Evolutionary conservation across 2,797 vertebrate genomes (phyloP), one percentile per base, ranked within the genome.

Genomic region (Propithecus perrieri): DNA sequence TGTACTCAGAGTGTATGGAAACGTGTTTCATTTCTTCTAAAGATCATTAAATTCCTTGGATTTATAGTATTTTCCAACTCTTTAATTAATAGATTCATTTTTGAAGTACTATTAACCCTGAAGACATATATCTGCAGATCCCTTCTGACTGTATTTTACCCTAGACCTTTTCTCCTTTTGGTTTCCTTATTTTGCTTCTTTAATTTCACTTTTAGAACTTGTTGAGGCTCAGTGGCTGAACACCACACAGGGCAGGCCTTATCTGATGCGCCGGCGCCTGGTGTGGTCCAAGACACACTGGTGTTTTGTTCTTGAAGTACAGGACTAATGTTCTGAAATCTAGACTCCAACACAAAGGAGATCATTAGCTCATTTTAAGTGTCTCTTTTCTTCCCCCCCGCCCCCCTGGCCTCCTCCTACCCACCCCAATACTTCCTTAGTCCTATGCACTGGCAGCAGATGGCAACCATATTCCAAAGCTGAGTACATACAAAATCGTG

Each of bases 221-320:
- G 61, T 93, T 43, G 61, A 97, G 86, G 83, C 93, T 88, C 15
- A 0, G 89, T 72, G 80, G 48, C 97, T 83, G 85, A 95, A 85
- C 57, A 69, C 80, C 76, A 72, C 94, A 96, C 89, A 83, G 96
- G 2, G 0, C 30, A 55, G 89, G 72, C 59, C 93, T 98, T 98
- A 98, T 97, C 97, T 97, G 97, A 98, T 97, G 93, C 90, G 84
- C 86, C 0, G 94, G 97, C 72, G 96, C 97, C 97, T 97, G 72
- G 74, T 95, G 83, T 91, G 96, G 96, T 80, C 84, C 61, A 85
- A 96, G 93, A 95, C 92, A 97, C 95, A 97, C 92, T 92, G 89
- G 76, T 26, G 72, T 96, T 97, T 97, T 98, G 97, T 97, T 97
- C 94, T 88, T 92, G 41, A 93, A 97, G 91, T 63, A 94, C 38